Conservation (phyloP, 2,888 invertebrate genomes). For the Heliothis peltigera region DNA sequence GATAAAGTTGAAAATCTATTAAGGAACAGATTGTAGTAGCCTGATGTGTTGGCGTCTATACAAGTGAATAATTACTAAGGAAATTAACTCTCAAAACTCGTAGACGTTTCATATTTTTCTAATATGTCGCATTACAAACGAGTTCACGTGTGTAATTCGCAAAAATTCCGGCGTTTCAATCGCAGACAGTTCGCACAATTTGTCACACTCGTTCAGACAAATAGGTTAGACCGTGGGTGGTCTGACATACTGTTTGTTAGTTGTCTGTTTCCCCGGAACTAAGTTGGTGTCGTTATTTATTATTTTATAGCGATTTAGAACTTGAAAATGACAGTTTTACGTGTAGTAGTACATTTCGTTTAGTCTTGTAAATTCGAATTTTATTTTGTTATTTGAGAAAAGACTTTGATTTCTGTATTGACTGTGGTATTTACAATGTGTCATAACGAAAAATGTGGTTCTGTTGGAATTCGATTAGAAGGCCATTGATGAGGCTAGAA, state of each 20-base stretch:
- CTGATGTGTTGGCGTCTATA: too few species aligned
- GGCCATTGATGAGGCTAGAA: too few species aligned
- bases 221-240: constrained; percentile 21
- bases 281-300: constrained; percentile 2
- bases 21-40: too few species aligned
- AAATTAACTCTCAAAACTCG: too few species aligned
- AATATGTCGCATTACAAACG: neutral
- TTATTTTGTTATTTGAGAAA: too few species aligned
- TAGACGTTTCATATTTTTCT: neutral
- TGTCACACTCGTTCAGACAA: constrained; percentile 14
- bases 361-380: too few species aligned
- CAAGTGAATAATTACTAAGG: too few species aligned
- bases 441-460: too few species aligned
- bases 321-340: constrained; percentile 1
- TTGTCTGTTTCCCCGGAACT: neutral
- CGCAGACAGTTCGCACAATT: constrained; percentile 7
- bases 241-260: constrained; percentile 1
- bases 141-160: neutral
- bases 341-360: constrained; percentile 5
- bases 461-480: too few species aligned
- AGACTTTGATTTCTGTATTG: too few species aligned
- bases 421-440: too few species aligned
- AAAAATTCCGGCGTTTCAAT: neutral
- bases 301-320: constrained; percentile 8
- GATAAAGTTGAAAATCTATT: too few species aligned